Base-by-base conservation (phyloP, 2,797 vertebrate genomes). In the Artibeus jamaicensis region DNA sequence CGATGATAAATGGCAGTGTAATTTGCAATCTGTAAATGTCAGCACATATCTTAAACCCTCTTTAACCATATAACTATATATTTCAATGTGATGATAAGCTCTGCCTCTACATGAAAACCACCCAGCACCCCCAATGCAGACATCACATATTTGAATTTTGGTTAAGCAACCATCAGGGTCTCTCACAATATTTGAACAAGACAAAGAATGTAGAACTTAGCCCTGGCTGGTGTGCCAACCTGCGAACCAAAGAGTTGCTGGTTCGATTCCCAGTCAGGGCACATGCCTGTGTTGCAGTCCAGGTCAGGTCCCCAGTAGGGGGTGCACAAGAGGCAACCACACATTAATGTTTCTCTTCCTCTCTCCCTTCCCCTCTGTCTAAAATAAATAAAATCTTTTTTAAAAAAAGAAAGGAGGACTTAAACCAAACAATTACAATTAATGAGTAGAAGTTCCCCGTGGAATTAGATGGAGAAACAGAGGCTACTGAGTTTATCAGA, bases 161-260 rank as follows among this genome's bases (percentile, higher is more conserved):
- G 46, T 48, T 42, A 50, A 46, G 57, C 0, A 2, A 73, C 15
- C 10, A 11, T 0, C 2, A 48, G 8, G 10, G 65, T 42, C 22
- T 91, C 71, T 68, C 24, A 57, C 21, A 7, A 53, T 8, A 81
- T 53, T 22, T 19, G 26, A 70, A 86, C 12, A 46, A 65, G 59
- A 50, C 8, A 26, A 44, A 89, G 67, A 53, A 29, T 32, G 14
- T 78, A 39, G 65, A 57, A 50, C 16, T 53, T 57, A 50, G 39
- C 39, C 39, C 39, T 42, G 39, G 39, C 39, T 42, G 39, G 39
- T 42, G 39, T 42, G 39, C 39, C 39, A 42, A 42, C 39, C 39
- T 42, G 7, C 39, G 39, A 42, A 42, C 39, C 39, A 42, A 42
- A 42, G 39, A 42, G 39, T 42, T 42, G 39, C 39, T 42, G 39